phyloP scores from a whole-genome alignment of 2,797 vertebrate species.

The Vireo griseus region DNA sequence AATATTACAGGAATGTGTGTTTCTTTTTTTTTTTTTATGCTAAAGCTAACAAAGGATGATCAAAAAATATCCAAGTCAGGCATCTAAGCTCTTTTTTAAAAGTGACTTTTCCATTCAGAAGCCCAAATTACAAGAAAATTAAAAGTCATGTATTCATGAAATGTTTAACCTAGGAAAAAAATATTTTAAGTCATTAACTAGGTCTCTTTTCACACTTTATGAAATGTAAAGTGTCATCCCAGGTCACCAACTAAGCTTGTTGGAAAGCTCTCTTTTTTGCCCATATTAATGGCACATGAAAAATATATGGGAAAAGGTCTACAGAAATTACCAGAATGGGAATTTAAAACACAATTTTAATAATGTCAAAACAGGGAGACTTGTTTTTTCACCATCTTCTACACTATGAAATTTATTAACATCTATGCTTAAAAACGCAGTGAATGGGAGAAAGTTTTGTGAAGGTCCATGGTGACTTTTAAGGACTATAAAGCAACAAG shows the following conservation, averaged over 20 bases:
- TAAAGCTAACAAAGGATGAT: constrained; percentile 6
- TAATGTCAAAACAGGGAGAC: background rate
- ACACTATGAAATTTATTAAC: background rate
- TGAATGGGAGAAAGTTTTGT: background rate
- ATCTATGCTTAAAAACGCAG: background rate
- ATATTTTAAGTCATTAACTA: background rate
- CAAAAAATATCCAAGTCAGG: background rate
- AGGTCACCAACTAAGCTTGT: background rate
- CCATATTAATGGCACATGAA: background rate
- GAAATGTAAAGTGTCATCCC: background rate
- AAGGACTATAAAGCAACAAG: background rate
- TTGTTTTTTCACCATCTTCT: background rate
- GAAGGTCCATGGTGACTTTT: background rate
- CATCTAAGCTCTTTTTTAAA: background rate
- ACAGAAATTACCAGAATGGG: background rate
- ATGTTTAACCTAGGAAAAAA: background rate
- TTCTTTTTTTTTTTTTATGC: background rate
- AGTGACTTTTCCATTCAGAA: background rate
- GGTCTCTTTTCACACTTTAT: background rate
- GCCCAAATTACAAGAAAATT: background rate
- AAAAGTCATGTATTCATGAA: background rate
- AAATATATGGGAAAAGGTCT: background rate
- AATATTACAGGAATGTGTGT: constrained; percentile 10
- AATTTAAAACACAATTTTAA: background rate
- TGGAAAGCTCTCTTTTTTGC: background rate